Evolutionary conservation across 2,797 vertebrate genomes (phyloP), one percentile per base, ranked within the genome.

Genomic region (Paramormyrops hopkinsi): DNA sequence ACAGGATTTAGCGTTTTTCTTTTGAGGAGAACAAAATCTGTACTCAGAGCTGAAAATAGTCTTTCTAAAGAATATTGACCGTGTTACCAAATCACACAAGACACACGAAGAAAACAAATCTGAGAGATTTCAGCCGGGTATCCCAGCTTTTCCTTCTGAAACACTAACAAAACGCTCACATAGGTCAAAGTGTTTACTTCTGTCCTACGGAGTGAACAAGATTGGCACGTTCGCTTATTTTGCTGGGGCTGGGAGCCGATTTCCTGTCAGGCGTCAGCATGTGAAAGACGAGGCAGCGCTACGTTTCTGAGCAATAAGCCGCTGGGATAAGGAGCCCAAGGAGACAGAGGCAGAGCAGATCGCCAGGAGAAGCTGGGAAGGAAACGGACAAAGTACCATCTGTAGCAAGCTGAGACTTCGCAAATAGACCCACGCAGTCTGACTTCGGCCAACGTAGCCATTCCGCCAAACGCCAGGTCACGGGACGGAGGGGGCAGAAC

Each of bases 101-200:
- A 37, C 29, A 37, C 29, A 17, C 2, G 14, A 73, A 46, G 76
- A 82, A 41, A n/a, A 76, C 33, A 76, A 9, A 79, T 44, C 14
- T 19, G 17, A 82, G 17, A n/a, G 76, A 82, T 82, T 82, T 37
- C 69, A 73, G 69, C 8, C 0, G 8, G 9, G 59, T 65, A 25
- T 44, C 19, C 37, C 37, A 46, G 37, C 19, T 3, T 33, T 25
- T 50, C 87, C 82, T 87, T 84, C 85, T 29, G 14, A 62, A 54
- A 89, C 90, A 91, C 41, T 88, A 22, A 91, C 29, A 91, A 90
- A 17, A 62, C 79, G 88, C 0, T 65, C 46, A 33, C 79, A 51
- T 84, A 12, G 65, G 29, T 73, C 65, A 37, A 6, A 73, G 29
- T 37, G 65, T 82, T 46, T n/a, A 46, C 41, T 82, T n/a, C 19